Conservation (phyloP, 2,797 vertebrate species). For the Propithecus deckenii region DNA sequence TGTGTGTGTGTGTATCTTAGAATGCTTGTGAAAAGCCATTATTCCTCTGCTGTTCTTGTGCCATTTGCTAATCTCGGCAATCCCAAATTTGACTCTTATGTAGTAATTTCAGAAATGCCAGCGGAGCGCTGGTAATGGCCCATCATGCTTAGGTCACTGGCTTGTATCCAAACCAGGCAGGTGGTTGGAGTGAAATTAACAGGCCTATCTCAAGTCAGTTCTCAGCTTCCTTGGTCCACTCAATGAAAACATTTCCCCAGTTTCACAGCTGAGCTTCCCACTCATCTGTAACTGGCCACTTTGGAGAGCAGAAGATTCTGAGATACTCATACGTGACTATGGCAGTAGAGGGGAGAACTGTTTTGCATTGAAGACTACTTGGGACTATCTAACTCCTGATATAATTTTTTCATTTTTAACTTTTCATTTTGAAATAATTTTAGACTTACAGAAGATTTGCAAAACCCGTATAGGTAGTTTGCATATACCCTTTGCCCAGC, state of each 20-base stretch:
- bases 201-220: conserved; percentile 55
- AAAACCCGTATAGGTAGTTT: background rate
- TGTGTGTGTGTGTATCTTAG: background rate
- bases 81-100: conserved; percentile 7
- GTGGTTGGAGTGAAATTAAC: conserved; percentile 68
- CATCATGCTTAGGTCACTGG: conserved; percentile 63
- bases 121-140: conserved; percentile 54
- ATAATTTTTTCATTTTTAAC: background rate
- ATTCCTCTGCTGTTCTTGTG: conserved; percentile 41
- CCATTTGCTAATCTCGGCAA: conserved; percentile 17
- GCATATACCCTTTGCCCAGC: background rate
- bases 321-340: background rate
- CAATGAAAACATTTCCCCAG: background rate
- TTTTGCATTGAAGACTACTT: background rate
- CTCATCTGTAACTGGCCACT: conserved; percentile 25
- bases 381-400: background rate
- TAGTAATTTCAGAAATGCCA: conserved; percentile 54
- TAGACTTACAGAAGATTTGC: background rate
- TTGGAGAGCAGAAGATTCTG: conserved; percentile 43
- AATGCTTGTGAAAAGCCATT: conserved; percentile 38
- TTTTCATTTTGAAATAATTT: background rate
- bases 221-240: background rate
- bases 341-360: background rate
- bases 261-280: background rate
- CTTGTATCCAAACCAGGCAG: conserved; percentile 58